Evolutionary conservation across 2,888 invertebrate genomes (phyloP).

Genomic region (Cheilosia impressa): DNA sequence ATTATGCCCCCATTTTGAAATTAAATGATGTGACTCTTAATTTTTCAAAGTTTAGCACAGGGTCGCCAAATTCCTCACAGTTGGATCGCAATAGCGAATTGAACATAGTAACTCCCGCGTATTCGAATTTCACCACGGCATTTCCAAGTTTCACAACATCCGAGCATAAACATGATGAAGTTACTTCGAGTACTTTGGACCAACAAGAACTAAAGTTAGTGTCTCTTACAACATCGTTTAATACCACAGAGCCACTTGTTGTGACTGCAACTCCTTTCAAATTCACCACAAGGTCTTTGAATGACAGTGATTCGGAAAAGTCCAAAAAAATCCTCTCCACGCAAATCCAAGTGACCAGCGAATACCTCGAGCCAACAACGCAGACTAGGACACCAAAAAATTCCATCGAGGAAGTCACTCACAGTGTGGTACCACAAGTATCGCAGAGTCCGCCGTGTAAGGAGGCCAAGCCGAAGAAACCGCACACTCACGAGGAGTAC

Average conservation of each 20-base stretch:
- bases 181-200: neutral
- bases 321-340: slow-evolving; percentile 70
- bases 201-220: too few species aligned
- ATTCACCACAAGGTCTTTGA: slow-evolving; percentile 28
- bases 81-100: neutral
- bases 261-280: neutral
- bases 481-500: slow-evolving; percentile 23
- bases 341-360: slow-evolving; percentile 75
- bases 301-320: slow-evolving; percentile 12
- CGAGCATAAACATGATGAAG: neutral
- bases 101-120: neutral
- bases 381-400: slow-evolving; percentile 60
- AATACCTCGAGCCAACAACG: slow-evolving; percentile 56
- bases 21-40: neutral
- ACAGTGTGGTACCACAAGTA: slow-evolving; percentile 6
- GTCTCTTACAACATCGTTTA: neutral
- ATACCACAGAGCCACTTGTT: neutral
- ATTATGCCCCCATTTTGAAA: neutral
- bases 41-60: neutral
- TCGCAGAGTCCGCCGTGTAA: slow-evolving; percentile 31
- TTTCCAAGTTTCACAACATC: neutral
- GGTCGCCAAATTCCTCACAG: neutral
- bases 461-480: slow-evolving; percentile 37
- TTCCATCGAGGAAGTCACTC: slow-evolving; percentile 47
- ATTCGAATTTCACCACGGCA: neutral